Evolutionary conservation across 2,888 invertebrate genomes (phyloP).

Genomic region (Magallana nippona): DNA sequence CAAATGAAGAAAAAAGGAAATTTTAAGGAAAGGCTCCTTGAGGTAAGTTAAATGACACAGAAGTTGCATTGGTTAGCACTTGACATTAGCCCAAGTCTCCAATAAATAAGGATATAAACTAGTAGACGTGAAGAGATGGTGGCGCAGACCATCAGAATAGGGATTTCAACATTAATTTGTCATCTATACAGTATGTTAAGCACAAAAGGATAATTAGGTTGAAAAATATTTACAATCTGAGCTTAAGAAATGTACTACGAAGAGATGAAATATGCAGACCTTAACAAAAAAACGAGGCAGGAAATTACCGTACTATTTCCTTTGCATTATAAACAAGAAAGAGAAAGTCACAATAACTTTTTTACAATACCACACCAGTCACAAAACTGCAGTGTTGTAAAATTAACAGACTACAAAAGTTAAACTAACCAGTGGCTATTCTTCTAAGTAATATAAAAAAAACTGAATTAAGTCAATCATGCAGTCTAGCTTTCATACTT

Average conservation of each 20-base stretch:
- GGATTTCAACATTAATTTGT: too few relatives aligned
- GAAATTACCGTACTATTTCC: too few relatives aligned
- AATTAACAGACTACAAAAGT: neutral
- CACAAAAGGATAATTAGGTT: too few relatives aligned
- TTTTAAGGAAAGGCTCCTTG: neutral
- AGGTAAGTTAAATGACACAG: conserved; percentile 1
- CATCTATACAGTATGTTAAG: too few relatives aligned
- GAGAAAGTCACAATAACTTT: too few relatives aligned
- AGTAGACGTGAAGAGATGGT: neutral
- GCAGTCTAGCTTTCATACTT: neutral
- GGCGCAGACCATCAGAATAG: too few relatives aligned
- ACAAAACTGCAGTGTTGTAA: neutral
- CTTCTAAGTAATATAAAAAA: neutral
- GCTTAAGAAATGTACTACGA: too few relatives aligned
- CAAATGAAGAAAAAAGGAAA: conserved; percentile 1
- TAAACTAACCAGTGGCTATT: neutral
- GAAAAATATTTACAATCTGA: too few relatives aligned
- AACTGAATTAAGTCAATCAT: neutral
- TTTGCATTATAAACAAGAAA: too few relatives aligned
- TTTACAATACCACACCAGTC: neutral
- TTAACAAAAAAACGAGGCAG: too few relatives aligned
- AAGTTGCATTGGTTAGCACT: conserved; percentile 22
- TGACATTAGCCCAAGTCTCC: neutral
- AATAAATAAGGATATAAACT: neutral
- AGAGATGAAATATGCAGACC: too few relatives aligned